phyloP scores from a whole-genome alignment of 2,888 invertebrate species.

The Diarsia brunnea region DNA sequence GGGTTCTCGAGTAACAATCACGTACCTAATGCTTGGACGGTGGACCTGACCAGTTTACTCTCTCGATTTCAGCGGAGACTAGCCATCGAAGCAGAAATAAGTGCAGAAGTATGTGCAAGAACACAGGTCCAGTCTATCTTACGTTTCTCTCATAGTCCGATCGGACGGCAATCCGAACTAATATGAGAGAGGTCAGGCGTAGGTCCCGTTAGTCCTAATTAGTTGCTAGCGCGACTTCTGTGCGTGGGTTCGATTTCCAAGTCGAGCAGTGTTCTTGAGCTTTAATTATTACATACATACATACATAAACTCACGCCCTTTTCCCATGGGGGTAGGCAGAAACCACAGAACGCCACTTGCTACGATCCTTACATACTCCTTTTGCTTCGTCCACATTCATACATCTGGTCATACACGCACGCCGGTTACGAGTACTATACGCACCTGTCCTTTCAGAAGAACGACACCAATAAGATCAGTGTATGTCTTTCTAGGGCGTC shows the following conservation, averaged over 20 bases:
- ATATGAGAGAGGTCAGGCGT: not conserved
- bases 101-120: not conserved
- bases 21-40: not conserved
- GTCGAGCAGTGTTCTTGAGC: no score
- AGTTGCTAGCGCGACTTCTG: not conserved
- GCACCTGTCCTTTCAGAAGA: no score
- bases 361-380: no score
- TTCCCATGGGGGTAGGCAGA: no score
- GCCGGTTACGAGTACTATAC: no score
- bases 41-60: not conserved
- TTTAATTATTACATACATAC: no score
- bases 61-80: not conserved
- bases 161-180: not conserved
- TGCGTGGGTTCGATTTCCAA: not conserved
- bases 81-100: not conserved
- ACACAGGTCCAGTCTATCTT: not conserved
- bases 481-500: no score
- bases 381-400: no score
- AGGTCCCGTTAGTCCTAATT: not conserved
- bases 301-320: no score
- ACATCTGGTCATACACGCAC: no score
- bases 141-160: not conserved
- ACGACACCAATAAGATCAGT: no score
- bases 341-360: no score
- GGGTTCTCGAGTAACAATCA: not conserved